phyloP scores from a whole-genome alignment of 2,113 vertebrate genomes.

The Paralichthys olivaceus region DNA sequence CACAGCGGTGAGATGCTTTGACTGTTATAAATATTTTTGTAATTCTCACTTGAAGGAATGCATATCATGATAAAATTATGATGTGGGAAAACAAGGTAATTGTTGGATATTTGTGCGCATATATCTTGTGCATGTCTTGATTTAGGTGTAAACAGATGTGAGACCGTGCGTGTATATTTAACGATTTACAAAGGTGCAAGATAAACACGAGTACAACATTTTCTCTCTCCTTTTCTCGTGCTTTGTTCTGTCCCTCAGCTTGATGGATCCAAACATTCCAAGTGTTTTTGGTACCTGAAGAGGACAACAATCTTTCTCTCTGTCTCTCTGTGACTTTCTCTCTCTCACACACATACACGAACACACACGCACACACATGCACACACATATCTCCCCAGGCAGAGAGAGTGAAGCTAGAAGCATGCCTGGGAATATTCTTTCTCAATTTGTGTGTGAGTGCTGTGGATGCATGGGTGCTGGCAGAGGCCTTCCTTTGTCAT shows the following conservation, averaged over 20 bases:
- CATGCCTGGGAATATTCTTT: slow-evolving; percentile 78
- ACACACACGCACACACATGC: slow-evolving; percentile 30
- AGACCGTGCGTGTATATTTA: neutral
- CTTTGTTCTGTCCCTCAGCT: slow-evolving; percentile 22
- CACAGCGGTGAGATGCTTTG: neutral
- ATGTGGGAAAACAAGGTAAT: neutral
- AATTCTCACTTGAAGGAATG: slow-evolving; percentile 25
- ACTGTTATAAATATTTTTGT: slow-evolving; percentile 1
- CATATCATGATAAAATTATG: slow-evolving; percentile 19
- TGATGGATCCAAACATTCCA: slow-evolving; percentile 48
- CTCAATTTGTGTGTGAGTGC: slow-evolving; percentile 73
- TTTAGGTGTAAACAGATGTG: neutral
- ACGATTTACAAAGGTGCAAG: slow-evolving; percentile 2
- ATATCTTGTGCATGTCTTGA: neutral
- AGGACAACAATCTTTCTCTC: slow-evolving; percentile 20
- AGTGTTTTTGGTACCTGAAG: slow-evolving; percentile 31
- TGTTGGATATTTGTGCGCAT: neutral
- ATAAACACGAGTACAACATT: neutral
- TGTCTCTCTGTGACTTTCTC: slow-evolving; percentile 1
- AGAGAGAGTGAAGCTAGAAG: slow-evolving; percentile 58
- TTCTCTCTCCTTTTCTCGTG: neutral
- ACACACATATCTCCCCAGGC: slow-evolving; percentile 47
- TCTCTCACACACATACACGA: neutral
- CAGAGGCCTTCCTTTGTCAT: slow-evolving; percentile 78
- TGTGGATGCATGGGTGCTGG: slow-evolving; percentile 58